Evolutionary conservation across 2,888 invertebrate species (phyloP).

Genomic region (Clivina fossor): DNA sequence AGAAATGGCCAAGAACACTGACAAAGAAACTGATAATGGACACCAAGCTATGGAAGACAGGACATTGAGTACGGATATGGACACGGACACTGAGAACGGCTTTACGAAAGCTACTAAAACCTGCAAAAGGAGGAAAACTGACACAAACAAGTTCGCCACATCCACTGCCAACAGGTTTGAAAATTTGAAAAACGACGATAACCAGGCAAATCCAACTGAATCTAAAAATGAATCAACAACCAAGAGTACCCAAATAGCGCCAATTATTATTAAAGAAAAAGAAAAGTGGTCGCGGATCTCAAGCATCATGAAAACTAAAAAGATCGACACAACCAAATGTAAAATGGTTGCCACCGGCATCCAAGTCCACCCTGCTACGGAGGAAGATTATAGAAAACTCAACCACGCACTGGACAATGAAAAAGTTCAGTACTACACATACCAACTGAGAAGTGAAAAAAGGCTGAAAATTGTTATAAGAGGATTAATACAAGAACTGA

Average conservation of each 20-base stretch:
- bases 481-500: conserved; percentile 47
- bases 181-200: too few relatives aligned
- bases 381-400: conserved; percentile 46
- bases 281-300: background rate
- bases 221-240: too few relatives aligned
- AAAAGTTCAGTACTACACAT: conserved; percentile 51
- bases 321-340: background rate
- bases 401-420: conserved; percentile 48
- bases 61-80: too few relatives aligned
- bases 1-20: too few relatives aligned
- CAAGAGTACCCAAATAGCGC: background rate
- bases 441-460: conserved; percentile 48
- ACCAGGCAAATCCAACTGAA: too few relatives aligned
- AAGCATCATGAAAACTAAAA: background rate
- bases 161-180: too few relatives aligned
- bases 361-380: conserved; percentile 8
- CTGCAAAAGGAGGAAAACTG: too few relatives aligned
- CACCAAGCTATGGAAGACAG: too few relatives aligned
- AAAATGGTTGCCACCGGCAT: background rate
- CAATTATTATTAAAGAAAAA: background rate
- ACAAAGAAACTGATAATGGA: too few relatives aligned
- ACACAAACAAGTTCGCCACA: too few relatives aligned
- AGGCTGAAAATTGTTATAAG: conserved; percentile 51
- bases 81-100: too few relatives aligned
- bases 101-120: too few relatives aligned